Evolutionary conservation across 2,797 vertebrate species (phyloP), one percentile per base, ranked within the genome.

Genomic region (Pempheris klunzingeri): DNA sequence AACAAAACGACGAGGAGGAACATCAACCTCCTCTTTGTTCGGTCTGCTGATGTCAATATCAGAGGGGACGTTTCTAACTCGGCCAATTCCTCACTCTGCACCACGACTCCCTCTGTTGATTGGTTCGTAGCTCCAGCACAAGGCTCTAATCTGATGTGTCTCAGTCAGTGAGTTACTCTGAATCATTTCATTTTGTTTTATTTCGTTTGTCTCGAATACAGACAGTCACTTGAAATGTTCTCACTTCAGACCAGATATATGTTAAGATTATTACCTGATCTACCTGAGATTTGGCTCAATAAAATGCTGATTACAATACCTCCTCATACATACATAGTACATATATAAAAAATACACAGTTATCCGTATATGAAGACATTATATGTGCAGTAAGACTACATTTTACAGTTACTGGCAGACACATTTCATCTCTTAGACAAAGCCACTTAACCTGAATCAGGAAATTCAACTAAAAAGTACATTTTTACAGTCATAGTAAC

Each of bases 41-140:
- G 78, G 38, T 75, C 84, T 82, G 85, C 85, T 84, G 86, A 86
- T 90, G 88, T 92, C 92, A 87, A 36, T 78, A 75, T 65, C 18
- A 1, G 58, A 87, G 83, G 70, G 81, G 81, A 65, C n/a, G 52
- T 88, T 86, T 91, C 74, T 64, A 66, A 24, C 70, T 59, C 57
- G 64, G 79, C 75, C 80, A 41, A 47, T 78, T 69, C 66, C 76
- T 84, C 82, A 5, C 52, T 78, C 80, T 77, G 83, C 81, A 69
- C 74, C 82, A 70, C 74, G 61, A 57, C 80, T 81, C 79, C 78
- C 68, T 86, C 80, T 85, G 70, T 89, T 67, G 81, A 86, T 74
- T 63, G 74, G 71, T 90, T 86, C 84, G 68, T 89, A 80, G 73
- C 78, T 85, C 76, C 75, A 47, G 74, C 77, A 77, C 86, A 81